Evolutionary conservation across 2,113 vertebrate genomes (phyloP).

Genomic region (Macquaria ambigua): DNA sequence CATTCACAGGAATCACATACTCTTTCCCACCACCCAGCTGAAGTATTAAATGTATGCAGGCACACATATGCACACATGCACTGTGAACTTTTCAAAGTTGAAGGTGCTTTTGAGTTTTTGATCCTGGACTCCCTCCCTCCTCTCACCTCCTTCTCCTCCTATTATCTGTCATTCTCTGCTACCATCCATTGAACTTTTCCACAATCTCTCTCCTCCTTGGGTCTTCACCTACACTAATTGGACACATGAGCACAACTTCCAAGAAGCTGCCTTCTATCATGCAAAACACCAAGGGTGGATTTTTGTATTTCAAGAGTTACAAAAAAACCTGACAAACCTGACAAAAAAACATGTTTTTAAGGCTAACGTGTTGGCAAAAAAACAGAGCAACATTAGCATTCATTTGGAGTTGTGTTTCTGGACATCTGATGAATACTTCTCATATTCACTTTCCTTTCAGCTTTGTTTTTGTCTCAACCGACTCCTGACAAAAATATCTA

Average conservation of each 20-base stretch:
- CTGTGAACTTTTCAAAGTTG: conserved; percentile 14
- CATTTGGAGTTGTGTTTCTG: no score
- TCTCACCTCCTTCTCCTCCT: conserved; percentile 11
- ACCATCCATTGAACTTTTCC: conserved; percentile 4
- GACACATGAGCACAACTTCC: conserved; percentile 1
- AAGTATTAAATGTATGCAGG: background rate
- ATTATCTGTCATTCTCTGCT: conserved; percentile 34
- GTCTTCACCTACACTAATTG: conserved; percentile 37
- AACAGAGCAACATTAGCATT: no score
- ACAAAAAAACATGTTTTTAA: no score
- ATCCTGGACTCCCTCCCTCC: conserved; percentile 1
- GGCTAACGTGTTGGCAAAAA: no score
- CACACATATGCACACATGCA: background rate
- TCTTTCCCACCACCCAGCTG: background rate
- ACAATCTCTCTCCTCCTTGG: background rate
- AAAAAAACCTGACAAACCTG: background rate
- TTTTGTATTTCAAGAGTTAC: background rate
- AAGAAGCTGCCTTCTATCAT: background rate
- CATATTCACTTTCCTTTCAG: background rate
- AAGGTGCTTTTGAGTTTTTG: conserved; percentile 7
- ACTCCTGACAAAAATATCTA: background rate
- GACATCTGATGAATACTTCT: no score
- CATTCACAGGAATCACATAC: background rate
- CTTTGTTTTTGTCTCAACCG: background rate
- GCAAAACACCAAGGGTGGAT: background rate